Evolutionary conservation across 2,888 invertebrate genomes (phyloP).

Genomic region (Phalera bucephala): DNA sequence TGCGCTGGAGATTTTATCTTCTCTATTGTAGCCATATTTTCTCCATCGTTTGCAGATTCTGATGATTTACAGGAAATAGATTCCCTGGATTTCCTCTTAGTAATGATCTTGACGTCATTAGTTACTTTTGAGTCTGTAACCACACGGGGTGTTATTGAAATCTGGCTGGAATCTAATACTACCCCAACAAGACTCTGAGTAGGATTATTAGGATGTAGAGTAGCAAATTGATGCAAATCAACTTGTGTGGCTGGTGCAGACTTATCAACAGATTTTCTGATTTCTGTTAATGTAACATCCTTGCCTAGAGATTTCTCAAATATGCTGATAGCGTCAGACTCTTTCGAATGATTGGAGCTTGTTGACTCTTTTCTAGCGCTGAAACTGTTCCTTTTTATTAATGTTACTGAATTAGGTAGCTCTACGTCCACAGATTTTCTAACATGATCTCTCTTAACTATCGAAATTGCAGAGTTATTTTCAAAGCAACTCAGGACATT

Average conservation of each 20-base stretch:
- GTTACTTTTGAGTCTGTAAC: slow-evolving; percentile 46
- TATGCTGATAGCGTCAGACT: slow-evolving; percentile 76
- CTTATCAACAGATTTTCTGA: slow-evolving; percentile 75
- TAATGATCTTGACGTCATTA: slow-evolving; percentile 52
- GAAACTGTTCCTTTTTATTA: slow-evolving; percentile 75
- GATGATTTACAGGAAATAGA: slow-evolving; percentile 61
- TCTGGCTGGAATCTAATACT: slow-evolving; percentile 65
- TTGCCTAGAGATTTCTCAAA: slow-evolving; percentile 78
- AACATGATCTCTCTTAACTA: slow-evolving; percentile 75
- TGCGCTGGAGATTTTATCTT: slow-evolving; percentile 62
- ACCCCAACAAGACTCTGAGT: slow-evolving; percentile 49
- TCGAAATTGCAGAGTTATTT: slow-evolving; percentile 79
- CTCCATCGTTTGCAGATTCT: slow-evolving; percentile 59
- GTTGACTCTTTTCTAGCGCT: slow-evolving; percentile 76
- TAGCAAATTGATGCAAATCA: slow-evolving; percentile 69
- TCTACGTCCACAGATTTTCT: slow-evolving; percentile 76
- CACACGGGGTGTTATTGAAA: slow-evolving; percentile 67
- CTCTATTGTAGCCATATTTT: slow-evolving; percentile 58
- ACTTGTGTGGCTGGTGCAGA: slow-evolving; percentile 47
- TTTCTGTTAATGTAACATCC: slow-evolving; percentile 76
- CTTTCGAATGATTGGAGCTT: slow-evolving; percentile 72
- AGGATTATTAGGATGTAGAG: slow-evolving; percentile 58
- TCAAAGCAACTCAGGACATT: slow-evolving; percentile 78
- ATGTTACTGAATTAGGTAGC: slow-evolving; percentile 71
- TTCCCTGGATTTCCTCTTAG: slow-evolving; percentile 60